Evolutionary conservation across 2,113 vertebrate genomes (phyloP).

Genomic region (Saimiri boliviensis): DNA sequence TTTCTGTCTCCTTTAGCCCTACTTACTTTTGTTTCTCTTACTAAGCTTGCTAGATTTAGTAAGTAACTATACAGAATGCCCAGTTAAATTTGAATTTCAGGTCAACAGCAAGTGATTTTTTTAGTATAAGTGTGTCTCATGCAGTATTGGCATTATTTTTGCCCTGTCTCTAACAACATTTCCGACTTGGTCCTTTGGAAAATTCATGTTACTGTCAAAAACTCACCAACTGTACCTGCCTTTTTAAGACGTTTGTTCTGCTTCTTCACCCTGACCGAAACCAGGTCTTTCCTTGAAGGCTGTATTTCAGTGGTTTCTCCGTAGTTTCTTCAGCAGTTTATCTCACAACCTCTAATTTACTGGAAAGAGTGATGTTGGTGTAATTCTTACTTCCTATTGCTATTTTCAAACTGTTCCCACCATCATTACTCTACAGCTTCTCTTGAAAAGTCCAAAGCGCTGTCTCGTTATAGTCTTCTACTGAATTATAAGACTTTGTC

Average conservation of each 20-base stretch:
- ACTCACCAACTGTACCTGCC: not conserved
- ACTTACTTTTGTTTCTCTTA: not conserved
- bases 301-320: not conserved
- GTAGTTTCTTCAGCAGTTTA: not conserved
- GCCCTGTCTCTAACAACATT: not conserved
- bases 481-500: not conserved
- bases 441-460: not conserved
- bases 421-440: not conserved
- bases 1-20: not conserved
- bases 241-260: not conserved
- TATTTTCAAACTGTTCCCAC: not conserved
- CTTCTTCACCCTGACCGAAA: not conserved
- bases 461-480: not conserved
- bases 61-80: not conserved
- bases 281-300: not conserved
- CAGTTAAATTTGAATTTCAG: constrained; percentile 41
- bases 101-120: constrained; percentile 32
- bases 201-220: not conserved
- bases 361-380: not conserved
- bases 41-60: constrained; percentile 3
- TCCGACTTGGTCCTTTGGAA: constrained; percentile 16
- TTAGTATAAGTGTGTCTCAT: not conserved
- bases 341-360: not conserved
- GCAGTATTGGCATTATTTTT: not conserved
- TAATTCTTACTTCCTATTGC: not conserved